Evolutionary conservation across 2,888 invertebrate genomes (phyloP).

Genomic region (Dermolepida albohirtum): DNA sequence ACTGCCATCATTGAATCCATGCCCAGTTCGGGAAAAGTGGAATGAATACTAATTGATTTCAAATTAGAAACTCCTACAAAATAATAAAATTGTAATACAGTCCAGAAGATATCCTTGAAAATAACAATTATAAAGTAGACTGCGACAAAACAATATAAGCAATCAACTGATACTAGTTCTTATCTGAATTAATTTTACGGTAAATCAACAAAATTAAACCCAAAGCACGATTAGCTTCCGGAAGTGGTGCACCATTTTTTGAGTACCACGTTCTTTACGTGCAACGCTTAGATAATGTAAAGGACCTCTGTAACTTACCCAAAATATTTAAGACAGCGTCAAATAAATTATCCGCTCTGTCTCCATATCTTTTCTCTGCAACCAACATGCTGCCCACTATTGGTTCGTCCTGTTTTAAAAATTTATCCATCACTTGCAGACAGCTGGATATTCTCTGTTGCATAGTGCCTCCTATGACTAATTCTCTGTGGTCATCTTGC

Average conservation of each 20-base stretch:
- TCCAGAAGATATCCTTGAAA: no score
- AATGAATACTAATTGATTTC: slow-evolving; percentile 75
- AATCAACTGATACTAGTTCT: no score
- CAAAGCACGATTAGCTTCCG: no score
- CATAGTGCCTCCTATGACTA: slow-evolving; percentile 70
- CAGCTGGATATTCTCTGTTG: slow-evolving; percentile 77
- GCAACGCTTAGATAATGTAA: not conserved
- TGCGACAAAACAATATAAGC: no score
- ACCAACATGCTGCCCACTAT: slow-evolving; percentile 88
- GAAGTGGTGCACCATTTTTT: no score
- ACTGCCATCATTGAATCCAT: slow-evolving; percentile 98
- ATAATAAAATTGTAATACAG: no score
- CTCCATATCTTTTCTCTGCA: slow-evolving; percentile 80
- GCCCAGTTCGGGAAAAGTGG: slow-evolving; percentile 89
- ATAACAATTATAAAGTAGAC: no score
- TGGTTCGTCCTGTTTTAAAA: slow-evolving; percentile 75
- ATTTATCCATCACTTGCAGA: slow-evolving; percentile 72
- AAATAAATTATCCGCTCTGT: slow-evolving; percentile 75
- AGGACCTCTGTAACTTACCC: slow-evolving; percentile 52
- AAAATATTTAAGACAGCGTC: slow-evolving; percentile 77
- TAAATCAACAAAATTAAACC: no score
- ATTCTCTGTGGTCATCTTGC: slow-evolving; percentile 44
- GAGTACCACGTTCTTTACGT: no score
- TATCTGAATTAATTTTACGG: no score
- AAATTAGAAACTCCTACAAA: not conserved